Evolutionary conservation across 64 coral and sea anemone genomes (phyloP).

Genomic region (Acropora tenuis): DNA sequence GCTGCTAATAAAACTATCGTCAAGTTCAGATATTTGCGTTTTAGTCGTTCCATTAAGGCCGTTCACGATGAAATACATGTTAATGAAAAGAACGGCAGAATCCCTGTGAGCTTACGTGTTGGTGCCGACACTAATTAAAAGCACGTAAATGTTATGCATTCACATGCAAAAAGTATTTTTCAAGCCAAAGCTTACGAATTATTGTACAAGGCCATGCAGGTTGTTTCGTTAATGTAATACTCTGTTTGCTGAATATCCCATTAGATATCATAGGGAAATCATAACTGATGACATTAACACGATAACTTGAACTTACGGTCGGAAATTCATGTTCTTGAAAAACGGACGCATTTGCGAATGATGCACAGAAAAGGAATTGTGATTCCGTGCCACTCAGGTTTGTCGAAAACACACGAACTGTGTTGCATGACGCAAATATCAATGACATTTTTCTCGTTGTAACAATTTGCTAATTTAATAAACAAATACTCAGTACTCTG

Average conservation of each 20-base stretch:
- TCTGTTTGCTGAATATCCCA: not conserved
- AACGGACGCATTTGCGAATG: not conserved
- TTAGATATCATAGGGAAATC: too few species aligned
- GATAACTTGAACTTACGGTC: too few species aligned
- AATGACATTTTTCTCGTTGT: not conserved
- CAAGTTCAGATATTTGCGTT: not conserved
- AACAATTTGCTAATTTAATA: slow-evolving; percentile 63
- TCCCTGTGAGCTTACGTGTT: slow-evolving; percentile 19
- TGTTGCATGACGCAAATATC: not conserved
- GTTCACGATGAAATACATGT: slow-evolving; percentile 38
- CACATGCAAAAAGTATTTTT: not conserved
- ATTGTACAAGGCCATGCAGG: not conserved
- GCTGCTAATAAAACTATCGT: not conserved
- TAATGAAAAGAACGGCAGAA: slow-evolving; percentile 15
- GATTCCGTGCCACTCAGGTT: not conserved
- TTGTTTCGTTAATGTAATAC: slow-evolving; percentile 4
- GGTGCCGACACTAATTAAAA: slow-evolving; percentile 56
- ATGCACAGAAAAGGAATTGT: not conserved
- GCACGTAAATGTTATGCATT: slow-evolving; percentile 30
- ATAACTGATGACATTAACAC: too few species aligned
- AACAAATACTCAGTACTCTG: slow-evolving; percentile 6
- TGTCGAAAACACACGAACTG: not conserved
- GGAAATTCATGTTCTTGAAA: not conserved
- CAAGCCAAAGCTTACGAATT: not conserved
- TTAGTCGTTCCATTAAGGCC: not conserved